Percentiles rank a stretch among this genome's conserved stretches.
These are phyloP conservation scores for Pristionchus fissidentatus DNA, from an alignment of 2,888 invertebrate genomes.

Conservation along the genomic window DNA sequence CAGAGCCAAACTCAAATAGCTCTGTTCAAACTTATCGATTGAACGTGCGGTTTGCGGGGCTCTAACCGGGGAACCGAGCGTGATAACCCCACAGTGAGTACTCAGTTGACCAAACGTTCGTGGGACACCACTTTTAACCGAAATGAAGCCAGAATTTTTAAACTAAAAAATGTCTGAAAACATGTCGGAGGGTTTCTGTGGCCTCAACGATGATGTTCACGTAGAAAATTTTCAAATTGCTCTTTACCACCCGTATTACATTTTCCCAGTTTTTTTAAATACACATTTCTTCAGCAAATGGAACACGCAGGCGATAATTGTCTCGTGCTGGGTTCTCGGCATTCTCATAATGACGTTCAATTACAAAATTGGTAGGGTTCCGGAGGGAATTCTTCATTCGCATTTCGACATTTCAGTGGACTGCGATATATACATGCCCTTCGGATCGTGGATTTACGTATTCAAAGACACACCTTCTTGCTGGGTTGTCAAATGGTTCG, in stretches of 20 bases:
- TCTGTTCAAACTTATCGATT: no score
- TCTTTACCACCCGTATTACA: no score
- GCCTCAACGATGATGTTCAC: no score
- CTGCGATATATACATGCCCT: background rate
- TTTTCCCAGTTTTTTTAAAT: no score
- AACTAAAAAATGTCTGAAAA: background rate
- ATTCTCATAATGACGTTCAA: background rate
- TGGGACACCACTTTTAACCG: background rate
- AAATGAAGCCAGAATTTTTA: background rate
- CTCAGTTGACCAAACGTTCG: no score
- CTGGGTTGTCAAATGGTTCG: background rate
- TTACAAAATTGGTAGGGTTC: background rate
- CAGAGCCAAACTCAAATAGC: no score
- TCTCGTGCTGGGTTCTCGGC: background rate
- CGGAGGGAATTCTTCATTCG: background rate
- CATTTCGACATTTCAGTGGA: background rate
- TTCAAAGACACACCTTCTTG: constrained; percentile 23
- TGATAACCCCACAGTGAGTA: no score
- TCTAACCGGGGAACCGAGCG: no score
- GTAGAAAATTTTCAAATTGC: no score
- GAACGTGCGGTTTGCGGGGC: no score
- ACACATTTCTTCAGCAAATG: no score
- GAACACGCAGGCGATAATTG: background rate
- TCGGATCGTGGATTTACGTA: background rate
- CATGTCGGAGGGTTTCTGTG: no score